Percentiles rank a stretch among this genome's conserved stretches.
These are phyloP conservation scores for Microtus agrestis DNA, from an alignment of 2,797 vertebrate genomes.

Conservation along the genomic window DNA sequence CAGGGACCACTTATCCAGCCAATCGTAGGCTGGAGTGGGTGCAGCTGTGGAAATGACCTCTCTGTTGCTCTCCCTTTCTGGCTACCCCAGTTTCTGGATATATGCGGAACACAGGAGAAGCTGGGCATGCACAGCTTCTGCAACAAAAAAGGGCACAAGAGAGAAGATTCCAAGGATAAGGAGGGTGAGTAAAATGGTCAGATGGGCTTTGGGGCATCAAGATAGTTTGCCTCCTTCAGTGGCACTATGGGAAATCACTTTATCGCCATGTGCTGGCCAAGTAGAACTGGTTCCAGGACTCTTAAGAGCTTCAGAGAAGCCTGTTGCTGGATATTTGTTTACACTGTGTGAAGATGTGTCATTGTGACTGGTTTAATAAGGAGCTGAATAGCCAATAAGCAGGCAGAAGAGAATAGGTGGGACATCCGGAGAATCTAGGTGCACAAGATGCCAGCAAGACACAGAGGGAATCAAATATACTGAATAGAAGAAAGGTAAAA, in stretches of 20 bases:
- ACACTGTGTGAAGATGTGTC: background rate
- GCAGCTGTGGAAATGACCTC: background rate
- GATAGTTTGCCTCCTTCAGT: background rate
- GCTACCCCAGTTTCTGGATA: background rate
- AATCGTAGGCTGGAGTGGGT: background rate
- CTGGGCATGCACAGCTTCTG: too few relatives aligned
- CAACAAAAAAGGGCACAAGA: background rate
- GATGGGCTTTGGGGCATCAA: background rate
- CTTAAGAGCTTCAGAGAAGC: background rate
- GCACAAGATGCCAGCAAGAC: background rate
- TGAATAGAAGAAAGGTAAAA: background rate
- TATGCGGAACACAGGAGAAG: background rate
- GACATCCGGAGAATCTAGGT: background rate
- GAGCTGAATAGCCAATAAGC: background rate
- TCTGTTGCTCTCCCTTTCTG: background rate
- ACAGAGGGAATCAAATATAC: background rate
- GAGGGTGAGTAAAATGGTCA: too few relatives aligned
- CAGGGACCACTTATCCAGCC: background rate
- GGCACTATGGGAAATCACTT: background rate
- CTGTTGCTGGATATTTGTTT: background rate
- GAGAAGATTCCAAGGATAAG: too few relatives aligned
- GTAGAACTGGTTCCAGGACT: background rate
- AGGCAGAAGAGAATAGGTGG: background rate
- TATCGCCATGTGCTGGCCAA: background rate
- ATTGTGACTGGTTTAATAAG: background rate